Evolutionary conservation across 2,888 invertebrate genomes (phyloP).

Genomic region (Yponomeuta evonymella): DNA sequence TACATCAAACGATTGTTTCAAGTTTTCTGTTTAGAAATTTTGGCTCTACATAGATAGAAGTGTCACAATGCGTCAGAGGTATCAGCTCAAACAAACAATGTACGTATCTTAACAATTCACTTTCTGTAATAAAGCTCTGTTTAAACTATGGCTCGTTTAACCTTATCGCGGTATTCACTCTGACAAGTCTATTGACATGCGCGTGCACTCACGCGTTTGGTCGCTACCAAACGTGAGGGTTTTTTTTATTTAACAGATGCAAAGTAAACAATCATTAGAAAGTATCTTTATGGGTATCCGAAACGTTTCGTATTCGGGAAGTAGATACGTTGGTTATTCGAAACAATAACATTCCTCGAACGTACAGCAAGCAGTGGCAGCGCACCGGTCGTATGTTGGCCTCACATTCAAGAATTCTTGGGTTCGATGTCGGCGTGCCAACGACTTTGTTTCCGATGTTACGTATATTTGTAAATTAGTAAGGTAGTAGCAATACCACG

Average conservation of each 20-base stretch:
- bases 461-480: too few species aligned
- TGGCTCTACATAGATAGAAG: neutral
- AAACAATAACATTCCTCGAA: slow-evolving; percentile 55
- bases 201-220: slow-evolving; percentile 26
- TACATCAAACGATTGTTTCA: slow-evolving; percentile 29
- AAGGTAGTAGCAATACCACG: too few species aligned
- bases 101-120: slow-evolving; percentile 44
- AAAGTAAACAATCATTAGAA: slow-evolving; percentile 54
- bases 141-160: slow-evolving; percentile 1
- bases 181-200: slow-evolving; percentile 37
- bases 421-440: too few species aligned
- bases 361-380: too few species aligned
- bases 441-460: too few species aligned
- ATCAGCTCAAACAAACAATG: slow-evolving; percentile 69
- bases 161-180: slow-evolving; percentile 25
- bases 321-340: slow-evolving; percentile 30
- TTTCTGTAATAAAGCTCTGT: neutral
- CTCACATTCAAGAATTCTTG: too few species aligned
- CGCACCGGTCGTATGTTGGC: too few species aligned
- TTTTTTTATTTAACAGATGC: slow-evolving; percentile 22
- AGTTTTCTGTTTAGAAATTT: slow-evolving; percentile 22
- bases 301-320: slow-evolving; percentile 28
- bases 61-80: slow-evolving; percentile 61
- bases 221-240: slow-evolving; percentile 36
- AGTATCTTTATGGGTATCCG: slow-evolving; percentile 31